A percentile compares a stretch with the other conserved stretches of the same genome.
Conservation (phyloP, 1,140 invertebrate genomes). For the Drosophila guanche region DNA sequence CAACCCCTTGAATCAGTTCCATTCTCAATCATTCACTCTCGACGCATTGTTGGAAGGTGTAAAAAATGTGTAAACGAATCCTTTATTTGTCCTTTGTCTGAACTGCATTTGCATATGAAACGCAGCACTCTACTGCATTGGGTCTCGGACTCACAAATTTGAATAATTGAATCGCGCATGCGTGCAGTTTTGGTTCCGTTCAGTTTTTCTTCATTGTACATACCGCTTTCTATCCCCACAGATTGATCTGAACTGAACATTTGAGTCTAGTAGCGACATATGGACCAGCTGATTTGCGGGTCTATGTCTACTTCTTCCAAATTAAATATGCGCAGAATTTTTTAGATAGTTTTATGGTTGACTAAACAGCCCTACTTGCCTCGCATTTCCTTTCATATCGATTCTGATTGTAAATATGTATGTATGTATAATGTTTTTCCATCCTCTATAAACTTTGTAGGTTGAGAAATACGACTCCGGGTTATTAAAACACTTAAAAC, state of each 20-base stretch:
- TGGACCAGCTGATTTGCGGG: slow-evolving; percentile 3
- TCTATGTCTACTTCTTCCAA: neutral
- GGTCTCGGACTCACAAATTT: slow-evolving; percentile 38
- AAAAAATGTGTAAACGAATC: slow-evolving; percentile 79
- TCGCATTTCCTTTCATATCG: too few relatives aligned
- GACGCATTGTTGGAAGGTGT: slow-evolving; percentile 69
- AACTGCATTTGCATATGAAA: slow-evolving; percentile 76
- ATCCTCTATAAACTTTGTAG: slow-evolving; percentile 20
- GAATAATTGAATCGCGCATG: slow-evolving; percentile 78
- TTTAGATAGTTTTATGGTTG: too few relatives aligned
- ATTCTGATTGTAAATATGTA: neutral
- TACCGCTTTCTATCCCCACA: slow-evolving; percentile 27
- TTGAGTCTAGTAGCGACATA: slow-evolving; percentile 19
- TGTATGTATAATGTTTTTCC: slow-evolving; percentile 33
- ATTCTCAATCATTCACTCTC: slow-evolving; percentile 4
- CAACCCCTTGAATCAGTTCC: slow-evolving; percentile 47
- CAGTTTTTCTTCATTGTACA: slow-evolving; percentile 8
- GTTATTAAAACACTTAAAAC: slow-evolving; percentile 39
- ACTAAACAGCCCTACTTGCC: too few relatives aligned
- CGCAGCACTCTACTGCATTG: slow-evolving; percentile 40
- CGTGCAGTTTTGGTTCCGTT: slow-evolving; percentile 58
- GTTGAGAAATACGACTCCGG: slow-evolving; percentile 39
- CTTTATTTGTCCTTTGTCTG: slow-evolving; percentile 59
- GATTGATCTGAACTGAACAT: slow-evolving; percentile 7
- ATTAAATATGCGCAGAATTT: neutral